Evolutionary conservation across 2,797 vertebrate genomes (phyloP).

Genomic region (Cottoperca gobio): DNA sequence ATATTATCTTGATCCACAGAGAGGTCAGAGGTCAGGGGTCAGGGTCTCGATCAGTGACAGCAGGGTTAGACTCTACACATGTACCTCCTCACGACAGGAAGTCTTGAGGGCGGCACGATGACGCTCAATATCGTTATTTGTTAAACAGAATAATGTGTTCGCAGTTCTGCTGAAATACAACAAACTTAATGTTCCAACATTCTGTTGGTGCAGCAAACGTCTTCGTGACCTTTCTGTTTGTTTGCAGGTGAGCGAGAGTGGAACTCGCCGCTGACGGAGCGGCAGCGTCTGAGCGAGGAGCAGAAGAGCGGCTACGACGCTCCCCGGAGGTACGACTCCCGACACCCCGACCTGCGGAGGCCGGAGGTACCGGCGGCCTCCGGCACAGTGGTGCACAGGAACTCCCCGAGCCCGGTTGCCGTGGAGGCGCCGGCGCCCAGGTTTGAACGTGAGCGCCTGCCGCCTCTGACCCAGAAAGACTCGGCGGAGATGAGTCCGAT

Average conservation of each 20-base stretch:
- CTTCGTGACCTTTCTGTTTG: no score
- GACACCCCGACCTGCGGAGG: constrained; percentile 76
- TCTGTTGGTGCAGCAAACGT: no score
- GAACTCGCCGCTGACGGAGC: constrained; percentile 79
- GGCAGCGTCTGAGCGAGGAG: constrained; percentile 74
- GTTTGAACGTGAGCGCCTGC: constrained; percentile 87
- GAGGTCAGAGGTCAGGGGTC: constrained; percentile 46
- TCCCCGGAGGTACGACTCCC: constrained; percentile 64
- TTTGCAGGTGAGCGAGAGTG: constrained; percentile 80
- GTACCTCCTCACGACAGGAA: no score
- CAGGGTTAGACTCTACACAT: constrained; percentile 50
- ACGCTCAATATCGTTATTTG: no score
- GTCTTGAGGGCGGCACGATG: no score
- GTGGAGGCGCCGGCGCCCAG: constrained; percentile 81
- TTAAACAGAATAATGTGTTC: no score
- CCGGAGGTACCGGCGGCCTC: constrained; percentile 83
- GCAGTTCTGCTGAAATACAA: no score
- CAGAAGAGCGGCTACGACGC: constrained; percentile 80
- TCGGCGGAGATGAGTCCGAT: constrained; percentile 73
- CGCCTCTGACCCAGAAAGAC: constrained; percentile 75
- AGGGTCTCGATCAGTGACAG: constrained; percentile 40
- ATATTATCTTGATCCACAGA: constrained; percentile 31
- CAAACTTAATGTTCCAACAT: no score
- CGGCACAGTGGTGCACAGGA: constrained; percentile 72
- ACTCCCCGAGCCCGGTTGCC: constrained; percentile 64